Base-by-base conservation (phyloP, 2,113 vertebrate species). In the Nycticorax nycticorax region DNA sequence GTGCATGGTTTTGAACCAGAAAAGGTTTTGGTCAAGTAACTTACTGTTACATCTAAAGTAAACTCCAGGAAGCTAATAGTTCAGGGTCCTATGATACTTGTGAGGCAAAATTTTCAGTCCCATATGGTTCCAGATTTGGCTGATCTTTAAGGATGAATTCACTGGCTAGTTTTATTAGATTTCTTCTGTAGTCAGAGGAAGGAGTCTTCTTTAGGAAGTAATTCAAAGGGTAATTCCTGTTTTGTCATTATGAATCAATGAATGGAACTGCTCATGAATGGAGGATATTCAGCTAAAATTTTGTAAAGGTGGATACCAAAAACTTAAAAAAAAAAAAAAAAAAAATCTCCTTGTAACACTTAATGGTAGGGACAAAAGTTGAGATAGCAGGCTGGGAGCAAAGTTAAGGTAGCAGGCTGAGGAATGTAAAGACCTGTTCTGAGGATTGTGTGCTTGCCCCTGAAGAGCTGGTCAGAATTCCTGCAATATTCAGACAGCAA, bases 81-180 rank as follows among this genome's bases (percentile, higher is more conserved):
- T 92, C 6, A 27, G 30, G 2, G 4, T 55, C 22, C 79, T 77
- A 28, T 9, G 10, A 41, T 63, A 85, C 27, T 72, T 72, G 14
- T 48, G 13, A 47, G 11, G 32, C 7, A 90, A 83, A 33, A 32
- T 11, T 53, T 94, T 30, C 33, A 77, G 32, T 16, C 8, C 1
- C 0, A 1, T 69, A 11, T 1, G 1, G 3, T 73, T 83, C 11
- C 41, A 69, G 26, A 37, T 66, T 53, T 50, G 14, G 3, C 4
- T 75, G 24, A 59, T 52, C 35, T 87, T 84, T 33, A 37, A 80
- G 63, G 69, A 64, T 55, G 1, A 52, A 45, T 53, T 85, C 7
- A 28, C 17, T 59, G 10, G 3, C 1, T 71, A 30, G 14, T 53
- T 85, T 75, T 57, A 55, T 67, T 50, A 71, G 32, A 71, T 50